A percentile compares a stretch with the other conserved stretches of the same genome.
Evolutionary conservation across 2,797 vertebrate genomes (phyloP).

Genomic region (Urophycis tenuis): DNA sequence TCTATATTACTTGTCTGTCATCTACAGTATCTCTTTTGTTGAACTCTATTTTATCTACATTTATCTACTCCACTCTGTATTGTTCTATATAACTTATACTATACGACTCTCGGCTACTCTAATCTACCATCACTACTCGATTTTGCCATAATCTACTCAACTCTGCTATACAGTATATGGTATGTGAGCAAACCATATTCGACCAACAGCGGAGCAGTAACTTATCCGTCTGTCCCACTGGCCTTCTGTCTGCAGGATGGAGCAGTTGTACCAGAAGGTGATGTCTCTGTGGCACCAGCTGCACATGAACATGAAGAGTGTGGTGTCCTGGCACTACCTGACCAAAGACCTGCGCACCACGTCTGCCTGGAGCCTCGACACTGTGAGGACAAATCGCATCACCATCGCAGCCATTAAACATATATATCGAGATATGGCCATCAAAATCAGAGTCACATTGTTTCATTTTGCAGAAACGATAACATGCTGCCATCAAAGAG

Average conservation of each 20-base stretch:
- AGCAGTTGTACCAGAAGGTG: slow-evolving; percentile 95
- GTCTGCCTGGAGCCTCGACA: slow-evolving; percentile 85
- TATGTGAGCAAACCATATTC: background rate
- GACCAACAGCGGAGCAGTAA: background rate
- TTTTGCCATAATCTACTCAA: background rate
- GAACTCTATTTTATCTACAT: background rate
- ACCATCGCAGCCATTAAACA: background rate
- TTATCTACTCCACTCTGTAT: background rate
- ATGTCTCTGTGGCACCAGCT: slow-evolving; percentile 98
- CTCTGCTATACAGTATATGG: background rate
- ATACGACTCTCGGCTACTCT: no score
- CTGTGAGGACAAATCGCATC: slow-evolving; percentile 44
- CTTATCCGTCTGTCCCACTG: background rate
- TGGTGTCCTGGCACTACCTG: slow-evolving; percentile 94
- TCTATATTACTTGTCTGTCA: background rate
- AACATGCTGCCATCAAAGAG: background rate
- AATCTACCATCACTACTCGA: no score
- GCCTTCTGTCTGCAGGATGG: slow-evolving; percentile 67
- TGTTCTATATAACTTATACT: background rate
- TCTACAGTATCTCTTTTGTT: background rate
- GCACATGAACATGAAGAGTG: slow-evolving; percentile 95
- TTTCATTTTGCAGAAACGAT: no score
- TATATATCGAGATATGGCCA: background rate
- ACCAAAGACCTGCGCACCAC: slow-evolving; percentile 81
- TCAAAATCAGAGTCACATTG: background rate